Percentiles rank a stretch among this genome's conserved stretches.
Evolutionary conservation across 2,888 invertebrate species (phyloP).

Genomic region (Ophion costatus): DNA sequence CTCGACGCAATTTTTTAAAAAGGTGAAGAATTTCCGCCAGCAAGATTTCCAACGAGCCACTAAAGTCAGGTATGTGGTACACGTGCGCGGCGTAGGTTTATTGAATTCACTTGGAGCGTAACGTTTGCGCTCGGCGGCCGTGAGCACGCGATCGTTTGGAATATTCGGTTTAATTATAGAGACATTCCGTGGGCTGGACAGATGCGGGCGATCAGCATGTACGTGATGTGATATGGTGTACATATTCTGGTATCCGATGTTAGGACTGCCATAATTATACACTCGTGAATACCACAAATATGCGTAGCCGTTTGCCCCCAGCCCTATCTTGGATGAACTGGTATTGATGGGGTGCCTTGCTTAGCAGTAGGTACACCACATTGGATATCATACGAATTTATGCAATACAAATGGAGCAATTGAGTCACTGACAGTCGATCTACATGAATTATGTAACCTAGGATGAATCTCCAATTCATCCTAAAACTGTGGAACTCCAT

Average conservation of each 20-base stretch:
- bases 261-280: slow-evolving; percentile 53
- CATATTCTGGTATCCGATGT: slow-evolving; percentile 61
- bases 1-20: slow-evolving; percentile 3
- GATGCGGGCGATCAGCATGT: slow-evolving; percentile 57
- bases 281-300: slow-evolving; percentile 67
- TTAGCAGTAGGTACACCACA: slow-evolving; percentile 8
- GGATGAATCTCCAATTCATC: slow-evolving; percentile 1
- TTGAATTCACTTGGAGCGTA: slow-evolving; percentile 16
- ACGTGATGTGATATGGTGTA: slow-evolving; percentile 56
- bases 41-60: not conserved
- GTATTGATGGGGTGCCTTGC: slow-evolving; percentile 31
- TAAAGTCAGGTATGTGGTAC: slow-evolving; percentile 16
- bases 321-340: slow-evolving; percentile 1
- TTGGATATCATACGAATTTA: slow-evolving; percentile 38
- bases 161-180: slow-evolving; percentile 77
- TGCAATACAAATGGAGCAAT: slow-evolving; percentile 65
- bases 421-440: not conserved
- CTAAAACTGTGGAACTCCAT: no score
- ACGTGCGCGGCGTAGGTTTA: slow-evolving; percentile 22
- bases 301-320: slow-evolving; percentile 46
- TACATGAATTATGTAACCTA: slow-evolving; percentile 11
- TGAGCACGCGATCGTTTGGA: slow-evolving; percentile 30
- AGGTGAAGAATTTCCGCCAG: slow-evolving; percentile 35
- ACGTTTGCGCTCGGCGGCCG: slow-evolving; percentile 1
- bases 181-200: slow-evolving; percentile 76